A percentile compares a stretch with the other conserved stretches of the same genome.
Conservation (phyloP, 2,113 vertebrate species). For the Budorcas taxicolor region DNA sequence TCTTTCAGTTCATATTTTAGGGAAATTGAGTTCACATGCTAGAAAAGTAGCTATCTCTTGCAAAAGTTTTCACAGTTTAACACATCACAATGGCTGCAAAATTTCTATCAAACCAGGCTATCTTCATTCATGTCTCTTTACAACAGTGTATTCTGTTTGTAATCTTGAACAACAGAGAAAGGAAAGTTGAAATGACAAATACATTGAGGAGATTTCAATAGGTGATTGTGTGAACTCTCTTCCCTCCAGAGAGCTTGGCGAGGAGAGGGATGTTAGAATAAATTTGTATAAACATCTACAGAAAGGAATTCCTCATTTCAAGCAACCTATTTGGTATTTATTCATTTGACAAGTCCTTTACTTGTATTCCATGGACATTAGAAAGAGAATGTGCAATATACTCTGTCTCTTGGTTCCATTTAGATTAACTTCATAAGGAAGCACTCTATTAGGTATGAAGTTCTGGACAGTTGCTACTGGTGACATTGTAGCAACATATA, state of each 20-base stretch:
- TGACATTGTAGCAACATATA: not conserved
- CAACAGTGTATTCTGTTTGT: not conserved
- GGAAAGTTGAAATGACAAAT: not conserved
- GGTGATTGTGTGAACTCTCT: not conserved
- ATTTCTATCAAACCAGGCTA: not conserved
- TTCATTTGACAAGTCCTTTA: not conserved
- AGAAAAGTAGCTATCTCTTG: not conserved
- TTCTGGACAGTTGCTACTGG: not conserved
- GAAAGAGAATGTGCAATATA: not conserved
- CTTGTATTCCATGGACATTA: not conserved
- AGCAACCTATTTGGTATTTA: not conserved
- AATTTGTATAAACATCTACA: not conserved
- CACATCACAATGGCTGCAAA: not conserved
- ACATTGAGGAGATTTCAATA: not conserved
- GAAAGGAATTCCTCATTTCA: not conserved
- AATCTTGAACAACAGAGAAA: not conserved
- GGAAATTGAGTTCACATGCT: not conserved
- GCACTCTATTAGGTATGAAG: not conserved
- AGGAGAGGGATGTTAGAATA: not conserved
- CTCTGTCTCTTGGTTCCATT: not conserved
- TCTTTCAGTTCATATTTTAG: not conserved
- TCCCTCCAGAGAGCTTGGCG: not conserved
- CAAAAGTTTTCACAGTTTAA: slow-evolving; percentile 3
- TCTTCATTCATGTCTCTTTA: not conserved
- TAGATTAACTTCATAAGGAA: not conserved